phyloP scores from a whole-genome alignment of 1,140 invertebrate species.

The Orius laevigatus region DNA sequence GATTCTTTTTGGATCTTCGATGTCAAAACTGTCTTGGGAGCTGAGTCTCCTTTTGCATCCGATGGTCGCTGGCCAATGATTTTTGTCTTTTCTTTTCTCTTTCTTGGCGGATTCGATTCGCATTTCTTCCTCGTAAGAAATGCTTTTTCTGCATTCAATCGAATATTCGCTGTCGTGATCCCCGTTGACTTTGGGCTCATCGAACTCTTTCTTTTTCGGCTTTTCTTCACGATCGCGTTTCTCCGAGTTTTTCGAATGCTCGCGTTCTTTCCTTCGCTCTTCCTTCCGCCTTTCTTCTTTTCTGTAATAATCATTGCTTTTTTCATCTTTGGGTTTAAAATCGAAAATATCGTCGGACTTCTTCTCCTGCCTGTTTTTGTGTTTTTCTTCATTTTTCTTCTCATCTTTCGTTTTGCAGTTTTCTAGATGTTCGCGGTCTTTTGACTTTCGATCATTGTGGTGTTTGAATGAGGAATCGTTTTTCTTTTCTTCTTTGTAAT shows the following conservation, averaged over 20 bases:
- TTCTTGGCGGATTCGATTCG: conserved; percentile 26
- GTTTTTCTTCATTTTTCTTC: conserved; percentile 12
- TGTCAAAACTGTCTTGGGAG: conserved; percentile 51
- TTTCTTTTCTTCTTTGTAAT: conserved; percentile 20
- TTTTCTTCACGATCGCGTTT: conserved; percentile 10
- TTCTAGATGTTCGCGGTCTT: conserved; percentile 21
- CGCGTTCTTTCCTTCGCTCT: conserved; percentile 19
- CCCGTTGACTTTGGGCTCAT: conserved; percentile 15
- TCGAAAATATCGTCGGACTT: conserved; percentile 16
- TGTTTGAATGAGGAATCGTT: conserved; percentile 10
- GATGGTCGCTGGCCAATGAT: conserved; percentile 37
- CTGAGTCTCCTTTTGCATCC: conserved; percentile 55
- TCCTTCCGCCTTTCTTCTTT: conserved; percentile 22
- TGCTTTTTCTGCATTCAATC: conserved; percentile 11
- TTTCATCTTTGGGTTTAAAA: conserved; percentile 16
- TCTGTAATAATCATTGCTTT: conserved; percentile 17
- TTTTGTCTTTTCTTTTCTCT: conserved; percentile 25
- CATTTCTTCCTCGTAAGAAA: conserved; percentile 20
- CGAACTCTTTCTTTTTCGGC: background rate
- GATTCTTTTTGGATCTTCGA: conserved; percentile 54
- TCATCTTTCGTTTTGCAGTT: conserved; percentile 20
- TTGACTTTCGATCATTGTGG: conserved; percentile 7
- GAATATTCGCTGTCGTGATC: conserved; percentile 15
- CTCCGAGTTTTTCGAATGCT: conserved; percentile 7
- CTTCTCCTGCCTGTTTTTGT: conserved; percentile 16